These are phyloP conservation scores for Hypomesus transpacificus DNA, from an alignment of 2,113 vertebrate species.

Conservation along the genomic window DNA sequence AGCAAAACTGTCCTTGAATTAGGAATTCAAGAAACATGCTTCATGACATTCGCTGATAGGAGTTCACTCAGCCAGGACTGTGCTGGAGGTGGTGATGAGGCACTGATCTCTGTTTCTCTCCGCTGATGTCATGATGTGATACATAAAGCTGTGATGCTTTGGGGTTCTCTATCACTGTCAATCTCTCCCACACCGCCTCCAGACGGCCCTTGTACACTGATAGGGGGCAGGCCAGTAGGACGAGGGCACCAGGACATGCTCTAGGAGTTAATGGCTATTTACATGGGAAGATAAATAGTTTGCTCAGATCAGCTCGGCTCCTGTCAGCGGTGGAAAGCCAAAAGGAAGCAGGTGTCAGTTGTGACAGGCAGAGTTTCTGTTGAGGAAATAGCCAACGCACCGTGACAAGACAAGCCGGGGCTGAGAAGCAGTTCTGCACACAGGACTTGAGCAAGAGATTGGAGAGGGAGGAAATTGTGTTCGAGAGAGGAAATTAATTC, in stretches of 20 bases:
- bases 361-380: slow-evolving; percentile 17
- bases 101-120: not conserved
- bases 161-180: slow-evolving; percentile 1
- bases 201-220: not conserved
- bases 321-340: slow-evolving; percentile 34
- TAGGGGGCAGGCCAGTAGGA: not conserved
- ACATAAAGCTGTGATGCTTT: not conserved
- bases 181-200: not conserved
- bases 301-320: slow-evolving; percentile 25
- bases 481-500: slow-evolving; percentile 51
- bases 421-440: slow-evolving; percentile 1
- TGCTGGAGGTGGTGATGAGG: not conserved
- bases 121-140: not conserved
- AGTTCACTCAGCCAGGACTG: not conserved
- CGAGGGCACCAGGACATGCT: not conserved
- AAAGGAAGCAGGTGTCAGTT: slow-evolving; percentile 41
- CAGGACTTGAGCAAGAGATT: not conserved
- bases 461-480: slow-evolving; percentile 11
- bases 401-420: slow-evolving; percentile 16
- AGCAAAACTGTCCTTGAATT: no score
- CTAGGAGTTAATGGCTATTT: slow-evolving; percentile 33
- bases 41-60: not conserved
- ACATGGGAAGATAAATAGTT: slow-evolving; percentile 35
- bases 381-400: slow-evolving; percentile 29
- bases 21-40: no score